Evolutionary conservation across 2,888 invertebrate species (phyloP), one percentile per base, ranked within the genome.

Genomic region (Blomia tropicalis): DNA sequence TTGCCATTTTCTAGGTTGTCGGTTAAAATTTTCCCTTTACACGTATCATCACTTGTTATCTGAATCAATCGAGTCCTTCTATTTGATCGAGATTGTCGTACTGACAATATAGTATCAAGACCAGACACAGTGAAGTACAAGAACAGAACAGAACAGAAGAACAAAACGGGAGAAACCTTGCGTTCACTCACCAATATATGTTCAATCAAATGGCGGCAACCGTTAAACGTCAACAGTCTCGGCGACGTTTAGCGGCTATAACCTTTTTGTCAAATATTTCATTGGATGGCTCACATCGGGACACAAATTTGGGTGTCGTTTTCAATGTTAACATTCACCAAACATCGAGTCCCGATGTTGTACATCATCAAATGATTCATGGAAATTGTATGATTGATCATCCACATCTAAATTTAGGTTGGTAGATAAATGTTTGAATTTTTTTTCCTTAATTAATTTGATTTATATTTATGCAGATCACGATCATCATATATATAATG

Each of bases 241-340:
- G 72, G 59, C 66, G 72, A 66, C 70, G 72, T 43, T 64, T 69
- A 44, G 69, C 69, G n/a, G 93, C 93, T 69, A 81, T 91, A 71
- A 86, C 88, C 72, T 95, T 93, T 79, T 79, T 95, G 70, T 85
- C 90, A 61, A 93, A 92, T 77, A 93, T 95, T 73, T 90, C 92
- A 66, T 79, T 93, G 67, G 91, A 92, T 78, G 92, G 92, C 68
- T 84, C 84, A 70, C 83, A 85, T 75, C 81, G 70, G 23, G 75
- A 75, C 66, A 79, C 79, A 62, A 80, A 79, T 60, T 72, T 78
- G 65, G 78, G 77, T 14, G 27, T 59, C 4, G 43, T 63, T 23
- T 54, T 63, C 47, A 63, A 63, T 63, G 43, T 62, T 2, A 56
- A 56, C 29, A 47, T 47, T 47, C 51, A 47, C 22, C 36, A 7